A percentile compares a stretch with the other conserved stretches of the same genome.
phyloP scores from a whole-genome alignment of 1,140 invertebrate species.

The Colletes latitarsis region DNA sequence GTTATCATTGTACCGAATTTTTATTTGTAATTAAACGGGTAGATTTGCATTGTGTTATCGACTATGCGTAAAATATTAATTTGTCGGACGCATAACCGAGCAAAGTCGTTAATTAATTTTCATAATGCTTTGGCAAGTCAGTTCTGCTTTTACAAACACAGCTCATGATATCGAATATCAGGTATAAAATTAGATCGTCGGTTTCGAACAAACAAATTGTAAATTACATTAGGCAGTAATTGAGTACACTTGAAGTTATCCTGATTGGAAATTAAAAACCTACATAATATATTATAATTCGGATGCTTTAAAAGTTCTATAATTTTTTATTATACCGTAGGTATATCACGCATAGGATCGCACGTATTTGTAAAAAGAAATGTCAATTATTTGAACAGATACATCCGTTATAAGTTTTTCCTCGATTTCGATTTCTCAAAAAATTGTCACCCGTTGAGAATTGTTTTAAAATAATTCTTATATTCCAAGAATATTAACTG shows the following conservation, averaged over 20 bases:
- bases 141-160: neutral
- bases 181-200: slow-evolving; percentile 21
- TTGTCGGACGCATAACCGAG: slow-evolving; percentile 12
- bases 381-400: too few relatives aligned
- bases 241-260: neutral
- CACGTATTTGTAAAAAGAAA: too few relatives aligned
- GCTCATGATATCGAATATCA: slow-evolving; percentile 17
- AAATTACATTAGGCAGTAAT: neutral
- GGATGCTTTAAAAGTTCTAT: too few relatives aligned
- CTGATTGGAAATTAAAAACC: too few relatives aligned
- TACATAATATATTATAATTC: too few relatives aligned
- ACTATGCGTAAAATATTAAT: slow-evolving; percentile 12
- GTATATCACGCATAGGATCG: too few relatives aligned
- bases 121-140: neutral
- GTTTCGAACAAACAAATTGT: slow-evolving; percentile 2
- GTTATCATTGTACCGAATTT: neutral
- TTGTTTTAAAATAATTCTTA: neutral
- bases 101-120: neutral
- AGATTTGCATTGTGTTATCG: neutral
- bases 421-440: neutral
- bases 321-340: too few relatives aligned
- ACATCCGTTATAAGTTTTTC: too few relatives aligned
- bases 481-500: neutral
- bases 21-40: neutral
- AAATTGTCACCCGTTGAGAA: too few relatives aligned